These are phyloP conservation scores for Peromyscus melanophrys DNA, from an alignment of 2,797 vertebrate genomes.

Conservation along the genomic window DNA sequence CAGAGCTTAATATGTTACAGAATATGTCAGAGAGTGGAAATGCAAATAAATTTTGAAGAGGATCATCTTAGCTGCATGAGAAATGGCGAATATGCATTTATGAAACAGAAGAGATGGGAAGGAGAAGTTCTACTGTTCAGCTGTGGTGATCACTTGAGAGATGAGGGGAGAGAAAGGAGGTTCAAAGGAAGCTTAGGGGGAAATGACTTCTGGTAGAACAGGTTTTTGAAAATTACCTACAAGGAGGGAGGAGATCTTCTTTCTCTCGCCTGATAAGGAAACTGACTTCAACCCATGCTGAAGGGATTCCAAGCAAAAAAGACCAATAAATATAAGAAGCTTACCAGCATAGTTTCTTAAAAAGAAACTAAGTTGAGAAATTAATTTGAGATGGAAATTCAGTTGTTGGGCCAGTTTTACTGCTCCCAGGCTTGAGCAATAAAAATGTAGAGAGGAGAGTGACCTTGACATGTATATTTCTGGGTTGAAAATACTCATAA, in stretches of 20 bases:
- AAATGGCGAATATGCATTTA: neutral
- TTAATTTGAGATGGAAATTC: neutral
- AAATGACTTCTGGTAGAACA: neutral
- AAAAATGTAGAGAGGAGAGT: neutral
- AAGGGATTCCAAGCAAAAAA: neutral
- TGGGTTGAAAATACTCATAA: neutral
- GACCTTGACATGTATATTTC: neutral
- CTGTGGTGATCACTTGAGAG: neutral
- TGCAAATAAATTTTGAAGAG: neutral
- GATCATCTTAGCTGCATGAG: neutral
- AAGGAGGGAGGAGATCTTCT: neutral
- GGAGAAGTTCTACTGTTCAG: neutral
- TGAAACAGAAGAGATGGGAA: neutral
- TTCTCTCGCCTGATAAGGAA: neutral
- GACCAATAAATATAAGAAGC: neutral
- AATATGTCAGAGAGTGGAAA: neutral
- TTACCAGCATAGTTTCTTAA: neutral
- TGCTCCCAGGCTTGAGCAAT: fast-evolving
- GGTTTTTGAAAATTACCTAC: neutral
- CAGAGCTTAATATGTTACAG: neutral
- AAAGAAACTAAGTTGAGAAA: neutral
- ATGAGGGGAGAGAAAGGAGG: neutral
- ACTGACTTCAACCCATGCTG: neutral
- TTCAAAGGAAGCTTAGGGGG: neutral
- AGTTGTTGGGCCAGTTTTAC: neutral